Evolutionary conservation across 2,888 invertebrate genomes (phyloP).

Genomic region (Rhodophaea formosa): DNA sequence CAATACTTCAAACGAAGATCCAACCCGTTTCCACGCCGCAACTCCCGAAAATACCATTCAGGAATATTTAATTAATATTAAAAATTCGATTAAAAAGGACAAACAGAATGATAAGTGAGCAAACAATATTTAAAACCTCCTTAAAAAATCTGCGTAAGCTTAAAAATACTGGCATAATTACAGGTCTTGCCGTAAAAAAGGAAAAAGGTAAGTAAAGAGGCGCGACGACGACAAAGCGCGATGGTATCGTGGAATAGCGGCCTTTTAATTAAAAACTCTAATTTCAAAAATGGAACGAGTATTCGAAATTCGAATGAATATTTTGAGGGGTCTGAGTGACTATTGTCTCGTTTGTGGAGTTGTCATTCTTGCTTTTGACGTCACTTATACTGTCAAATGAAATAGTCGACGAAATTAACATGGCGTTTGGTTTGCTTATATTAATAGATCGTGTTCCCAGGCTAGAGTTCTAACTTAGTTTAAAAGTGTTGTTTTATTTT

Average conservation of each 20-base stretch:
- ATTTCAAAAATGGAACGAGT: conserved; percentile 33
- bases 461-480: too few relatives aligned
- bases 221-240: conserved; percentile 31
- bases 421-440: too few relatives aligned
- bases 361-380: conserved; percentile 13
- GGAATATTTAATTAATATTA: conserved; percentile 19
- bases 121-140: conserved; percentile 24
- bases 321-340: conserved; percentile 25
- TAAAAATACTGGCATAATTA: conserved; percentile 31
- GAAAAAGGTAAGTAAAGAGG: conserved; percentile 26
- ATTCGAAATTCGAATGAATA: conserved; percentile 31
- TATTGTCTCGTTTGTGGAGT: conserved; percentile 21
- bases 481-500: too few relatives aligned
- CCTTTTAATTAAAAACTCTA: conserved; percentile 36
- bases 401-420: conserved; percentile 9
- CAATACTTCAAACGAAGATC: neutral
- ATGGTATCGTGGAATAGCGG: conserved; percentile 29
- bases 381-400: conserved; percentile 8
- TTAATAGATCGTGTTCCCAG: too few relatives aligned
- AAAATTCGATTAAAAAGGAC: conserved; percentile 19
- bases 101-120: conserved; percentile 20
- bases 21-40: neutral
- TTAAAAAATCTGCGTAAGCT: conserved; percentile 24
- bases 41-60: conserved; percentile 1
- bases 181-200: conserved; percentile 29